A percentile compares a stretch with the other conserved stretches of the same genome.
phyloP scores from a whole-genome alignment of 2,797 vertebrate species.

The Octomys mimax region DNA sequence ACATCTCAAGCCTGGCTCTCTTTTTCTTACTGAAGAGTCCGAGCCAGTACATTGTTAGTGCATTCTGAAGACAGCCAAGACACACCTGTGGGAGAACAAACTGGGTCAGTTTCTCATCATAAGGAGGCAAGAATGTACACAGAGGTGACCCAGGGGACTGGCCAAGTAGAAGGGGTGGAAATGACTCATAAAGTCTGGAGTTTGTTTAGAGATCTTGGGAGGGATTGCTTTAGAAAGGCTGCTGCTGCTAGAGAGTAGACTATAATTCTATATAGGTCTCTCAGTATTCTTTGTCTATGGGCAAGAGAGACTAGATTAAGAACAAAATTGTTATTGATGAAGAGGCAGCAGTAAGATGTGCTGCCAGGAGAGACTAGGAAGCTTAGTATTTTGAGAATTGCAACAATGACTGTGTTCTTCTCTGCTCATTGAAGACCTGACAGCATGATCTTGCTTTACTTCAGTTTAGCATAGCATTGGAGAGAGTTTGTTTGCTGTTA shows the following conservation, averaged over 20 bases:
- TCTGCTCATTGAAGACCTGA: not conserved
- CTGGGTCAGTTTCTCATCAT: not conserved
- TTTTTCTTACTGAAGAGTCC: constrained; percentile 3
- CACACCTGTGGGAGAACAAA: not conserved
- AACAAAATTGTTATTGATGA: not conserved
- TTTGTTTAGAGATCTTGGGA: not conserved
- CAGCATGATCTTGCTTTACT: not conserved
- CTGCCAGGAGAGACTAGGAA: not conserved
- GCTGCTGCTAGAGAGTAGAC: not conserved
- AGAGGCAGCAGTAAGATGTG: not conserved
- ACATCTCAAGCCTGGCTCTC: not conserved
- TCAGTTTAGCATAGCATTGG: not conserved
- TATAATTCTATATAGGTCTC: not conserved
- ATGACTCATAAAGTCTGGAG: not conserved
- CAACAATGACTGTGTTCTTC: not conserved
- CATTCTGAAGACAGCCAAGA: not conserved
- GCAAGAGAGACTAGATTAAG: not conserved
- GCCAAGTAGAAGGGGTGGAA: not conserved
- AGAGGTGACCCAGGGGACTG: not conserved
- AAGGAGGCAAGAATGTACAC: not conserved
- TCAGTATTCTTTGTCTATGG: not conserved
- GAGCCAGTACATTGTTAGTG: not conserved
- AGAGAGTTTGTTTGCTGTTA: not conserved
- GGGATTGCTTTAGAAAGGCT: not conserved
- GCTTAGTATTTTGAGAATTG: not conserved